Evolutionary conservation across 2,113 vertebrate genomes (phyloP).

Genomic region (Thymallus thymallus): DNA sequence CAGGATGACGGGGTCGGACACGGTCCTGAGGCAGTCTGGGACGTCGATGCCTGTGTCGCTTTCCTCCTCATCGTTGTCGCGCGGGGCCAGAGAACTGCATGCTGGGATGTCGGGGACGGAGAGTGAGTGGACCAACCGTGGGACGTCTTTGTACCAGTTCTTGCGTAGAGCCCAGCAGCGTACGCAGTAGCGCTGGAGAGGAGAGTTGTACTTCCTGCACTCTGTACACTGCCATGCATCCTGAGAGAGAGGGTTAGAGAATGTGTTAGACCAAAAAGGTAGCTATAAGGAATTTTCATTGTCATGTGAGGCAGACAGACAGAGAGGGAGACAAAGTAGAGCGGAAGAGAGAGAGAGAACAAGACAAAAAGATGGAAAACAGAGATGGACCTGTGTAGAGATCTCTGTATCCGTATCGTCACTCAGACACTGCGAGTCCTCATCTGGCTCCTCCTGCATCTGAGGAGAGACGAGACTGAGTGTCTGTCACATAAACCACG

Average conservation of each 20-base stretch:
- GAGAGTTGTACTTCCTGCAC: slow-evolving; percentile 90
- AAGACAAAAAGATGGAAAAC: no score
- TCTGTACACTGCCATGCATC: slow-evolving; percentile 95
- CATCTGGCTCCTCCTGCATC: slow-evolving; percentile 84
- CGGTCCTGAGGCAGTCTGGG: slow-evolving; percentile 89
- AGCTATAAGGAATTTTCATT: background rate
- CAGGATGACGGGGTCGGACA: slow-evolving; percentile 87
- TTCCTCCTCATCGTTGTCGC: slow-evolving; percentile 67
- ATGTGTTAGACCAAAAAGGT: background rate
- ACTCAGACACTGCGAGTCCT: slow-evolving; percentile 85
- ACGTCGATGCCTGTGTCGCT: slow-evolving; percentile 83
- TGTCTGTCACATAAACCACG: slow-evolving; percentile 1
- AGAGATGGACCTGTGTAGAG: slow-evolving; percentile 78
- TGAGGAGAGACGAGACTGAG: slow-evolving; percentile 45
- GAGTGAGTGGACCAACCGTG: slow-evolving; percentile 84
- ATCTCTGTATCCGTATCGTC: slow-evolving; percentile 90
- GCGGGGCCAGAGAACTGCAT: slow-evolving; percentile 65
- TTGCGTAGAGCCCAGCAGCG: slow-evolving; percentile 95
- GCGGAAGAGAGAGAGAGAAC: no score
- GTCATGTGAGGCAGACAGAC: background rate
- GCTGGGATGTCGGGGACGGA: slow-evolving; percentile 83
- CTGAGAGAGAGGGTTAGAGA: slow-evolving; percentile 59
- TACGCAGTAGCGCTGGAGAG: slow-evolving; percentile 90
- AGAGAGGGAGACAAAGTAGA: background rate
- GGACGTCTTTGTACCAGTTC: slow-evolving; percentile 93